Percentiles rank a stretch among this genome's conserved stretches.
Conservation (phyloP, 2,797 vertebrate species). For the Chelidonichthys spinosus region DNA sequence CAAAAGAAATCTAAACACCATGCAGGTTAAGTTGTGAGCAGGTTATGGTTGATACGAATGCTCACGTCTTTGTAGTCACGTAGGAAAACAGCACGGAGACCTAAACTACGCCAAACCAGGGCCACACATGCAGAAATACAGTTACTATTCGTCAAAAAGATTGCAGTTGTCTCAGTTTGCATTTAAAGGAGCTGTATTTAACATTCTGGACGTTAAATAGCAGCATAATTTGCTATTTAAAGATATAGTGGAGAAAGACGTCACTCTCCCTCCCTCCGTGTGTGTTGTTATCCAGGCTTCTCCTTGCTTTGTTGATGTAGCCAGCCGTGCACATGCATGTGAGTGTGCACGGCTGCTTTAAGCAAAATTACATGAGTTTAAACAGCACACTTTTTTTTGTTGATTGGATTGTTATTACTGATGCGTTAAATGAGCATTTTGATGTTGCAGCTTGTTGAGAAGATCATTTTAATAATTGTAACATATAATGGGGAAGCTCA, state of each 20-base stretch:
- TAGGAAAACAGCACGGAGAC: conserved; percentile 12
- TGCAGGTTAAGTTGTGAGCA: conserved; percentile 70
- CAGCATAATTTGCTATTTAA: no score
- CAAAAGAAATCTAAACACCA: conserved; percentile 68
- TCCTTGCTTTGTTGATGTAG: no score
- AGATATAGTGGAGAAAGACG: no score
- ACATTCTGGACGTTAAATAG: no score
- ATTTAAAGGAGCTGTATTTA: neutral
- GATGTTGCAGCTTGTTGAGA: neutral
- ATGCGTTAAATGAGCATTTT: neutral
- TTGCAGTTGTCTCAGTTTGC: neutral
- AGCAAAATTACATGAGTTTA: neutral
- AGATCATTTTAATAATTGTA: no score
- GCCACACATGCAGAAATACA: neutral
- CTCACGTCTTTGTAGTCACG: conserved; percentile 26
- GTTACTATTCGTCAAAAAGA: neutral
- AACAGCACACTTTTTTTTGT: neutral
- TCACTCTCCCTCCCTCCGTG: no score
- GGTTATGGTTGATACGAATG: conserved; percentile 63
- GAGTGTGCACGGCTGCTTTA: no score
- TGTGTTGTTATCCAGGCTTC: no score
- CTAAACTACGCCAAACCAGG: conserved; percentile 8
- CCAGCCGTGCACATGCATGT: no score
- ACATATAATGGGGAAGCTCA: neutral
- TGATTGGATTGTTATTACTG: neutral